Evolutionary conservation across 2,888 invertebrate species (phyloP).

Genomic region (Drymonia ruficornis): DNA sequence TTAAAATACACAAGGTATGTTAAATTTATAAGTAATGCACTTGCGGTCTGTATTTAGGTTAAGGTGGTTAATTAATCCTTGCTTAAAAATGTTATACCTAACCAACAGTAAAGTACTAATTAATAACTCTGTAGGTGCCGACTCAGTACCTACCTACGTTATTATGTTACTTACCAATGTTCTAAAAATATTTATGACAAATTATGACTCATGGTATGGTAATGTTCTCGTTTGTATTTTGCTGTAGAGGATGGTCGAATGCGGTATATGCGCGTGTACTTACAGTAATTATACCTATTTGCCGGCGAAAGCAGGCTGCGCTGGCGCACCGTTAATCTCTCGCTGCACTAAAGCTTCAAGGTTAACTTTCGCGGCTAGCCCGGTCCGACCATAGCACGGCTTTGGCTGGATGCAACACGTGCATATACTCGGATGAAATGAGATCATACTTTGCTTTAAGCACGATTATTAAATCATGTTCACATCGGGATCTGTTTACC

Average conservation of each 20-base stretch:
- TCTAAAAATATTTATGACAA: conserved; percentile 75
- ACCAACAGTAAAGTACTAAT: conserved; percentile 10
- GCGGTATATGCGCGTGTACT: conserved; percentile 25
- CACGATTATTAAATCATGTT: conserved; percentile 3
- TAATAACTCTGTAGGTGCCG: conserved; percentile 13
- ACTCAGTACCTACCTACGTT: conserved; percentile 18
- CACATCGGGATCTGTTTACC: background rate
- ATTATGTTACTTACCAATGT: conserved; percentile 40
- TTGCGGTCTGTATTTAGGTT: conserved; percentile 23
- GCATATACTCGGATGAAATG: conserved; percentile 14
- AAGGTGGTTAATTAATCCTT: conserved; percentile 22
- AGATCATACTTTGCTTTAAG: conserved; percentile 4
- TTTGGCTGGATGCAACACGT: conserved; percentile 25
- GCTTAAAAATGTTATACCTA: conserved; percentile 21
- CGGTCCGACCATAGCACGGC: conserved; percentile 29
- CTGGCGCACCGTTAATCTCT: conserved; percentile 62
- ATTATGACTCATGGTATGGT: conserved; percentile 55
- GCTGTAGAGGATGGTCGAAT: conserved; percentile 31
- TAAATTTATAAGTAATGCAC: background rate
- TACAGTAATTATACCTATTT: conserved; percentile 42
- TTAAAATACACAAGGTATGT: conserved; percentile 15
- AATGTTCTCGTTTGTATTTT: conserved; percentile 43
- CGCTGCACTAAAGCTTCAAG: conserved; percentile 65
- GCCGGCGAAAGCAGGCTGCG: conserved; percentile 68
- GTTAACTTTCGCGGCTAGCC: conserved; percentile 76